Evolutionary conservation across 2,113 vertebrate genomes (phyloP), one percentile per base, ranked within the genome.

Genomic region (Gambusia holbrooki): DNA sequence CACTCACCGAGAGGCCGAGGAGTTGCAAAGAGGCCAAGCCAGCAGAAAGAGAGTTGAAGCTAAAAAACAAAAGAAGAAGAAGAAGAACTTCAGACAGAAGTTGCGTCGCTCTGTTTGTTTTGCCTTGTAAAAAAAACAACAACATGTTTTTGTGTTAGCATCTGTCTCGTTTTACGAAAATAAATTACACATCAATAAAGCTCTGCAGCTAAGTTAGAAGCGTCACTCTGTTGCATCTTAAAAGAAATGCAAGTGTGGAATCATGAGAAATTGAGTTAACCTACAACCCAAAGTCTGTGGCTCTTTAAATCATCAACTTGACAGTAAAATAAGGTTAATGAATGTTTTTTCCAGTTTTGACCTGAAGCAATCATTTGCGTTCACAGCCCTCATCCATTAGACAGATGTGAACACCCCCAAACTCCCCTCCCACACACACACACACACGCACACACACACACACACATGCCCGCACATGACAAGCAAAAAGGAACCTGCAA

Each of bases 1-100:
- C 84, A 82, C 93, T 82, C 88, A 88, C 58, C 81, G 82, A 83
- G 82, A 84, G 84, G 83, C 70, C 45, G 66, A 65, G 29, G 69
- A 71, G 42, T 76, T 67, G 42, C 60, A 70, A 60, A 78, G 65
- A 88, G 68, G 74, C 74, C 66, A 67, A 40, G 79, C 58, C 7
- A 28, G 62, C 29, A 62, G 74, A 65, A 62, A 22, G 17, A 45
- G 60, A 5, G 5, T 25, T 51, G 60, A 79, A 62, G 28, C 35
- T 11, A 28, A 8, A 60, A 29, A 61, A 3, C n/a, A 28, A 73
- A 37, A 37, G 11, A 11, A 37, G 2, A 37, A 37, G 3, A 37
- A 37, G 11, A 37, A 37, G 11, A 11, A 37, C 35, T 37, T 10
- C 33, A 66, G 71, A 73, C 72, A 76, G 45, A 12, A 28, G 40